These are phyloP conservation scores for Drosophila rubida DNA, from an alignment of 2,888 invertebrate genomes.

Conservation along the genomic window DNA sequence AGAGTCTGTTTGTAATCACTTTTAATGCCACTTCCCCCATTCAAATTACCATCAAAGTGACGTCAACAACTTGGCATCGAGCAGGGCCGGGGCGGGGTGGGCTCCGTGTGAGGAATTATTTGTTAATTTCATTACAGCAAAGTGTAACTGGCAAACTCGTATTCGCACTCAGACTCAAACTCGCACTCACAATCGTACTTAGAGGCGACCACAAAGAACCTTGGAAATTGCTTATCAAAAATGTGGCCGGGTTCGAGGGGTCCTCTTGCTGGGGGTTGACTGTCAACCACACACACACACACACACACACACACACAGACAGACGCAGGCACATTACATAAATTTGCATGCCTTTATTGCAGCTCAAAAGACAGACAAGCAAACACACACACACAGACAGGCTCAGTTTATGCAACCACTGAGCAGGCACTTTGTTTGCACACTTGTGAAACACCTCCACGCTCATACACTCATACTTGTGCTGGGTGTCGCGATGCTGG, in stretches of 20 bases:
- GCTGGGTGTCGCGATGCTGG: neutral
- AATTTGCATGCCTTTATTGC: constrained; percentile 82
- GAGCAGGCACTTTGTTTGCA: constrained; percentile 70
- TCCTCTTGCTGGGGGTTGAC: constrained; percentile 9
- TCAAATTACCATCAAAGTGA: constrained; percentile 77
- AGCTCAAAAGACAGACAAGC: constrained; percentile 52
- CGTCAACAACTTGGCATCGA: constrained; percentile 49
- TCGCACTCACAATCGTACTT: constrained; percentile 13
- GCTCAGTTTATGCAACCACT: constrained; percentile 58
- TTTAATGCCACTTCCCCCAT: constrained; percentile 68
- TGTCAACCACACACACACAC: constrained; percentile 27
- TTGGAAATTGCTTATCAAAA: constrained; percentile 78
- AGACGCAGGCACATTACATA: constrained; percentile 51
- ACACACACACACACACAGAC: constrained; percentile 3
- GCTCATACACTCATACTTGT: neutral
- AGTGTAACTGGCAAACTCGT: constrained; percentile 22
- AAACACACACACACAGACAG: constrained; percentile 27
- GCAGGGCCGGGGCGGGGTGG: too few relatives aligned
- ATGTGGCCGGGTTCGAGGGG: constrained; percentile 30
- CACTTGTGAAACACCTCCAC: constrained; percentile 77
- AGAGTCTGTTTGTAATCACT: constrained; percentile 66
- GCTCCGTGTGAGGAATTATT: constrained; percentile 68
- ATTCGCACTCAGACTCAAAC: constrained; percentile 16
- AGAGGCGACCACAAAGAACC: constrained; percentile 43
- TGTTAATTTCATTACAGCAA: constrained; percentile 75